phyloP scores from a whole-genome alignment of 2,888 invertebrate species.

The Hirtodrosophila duncani region DNA sequence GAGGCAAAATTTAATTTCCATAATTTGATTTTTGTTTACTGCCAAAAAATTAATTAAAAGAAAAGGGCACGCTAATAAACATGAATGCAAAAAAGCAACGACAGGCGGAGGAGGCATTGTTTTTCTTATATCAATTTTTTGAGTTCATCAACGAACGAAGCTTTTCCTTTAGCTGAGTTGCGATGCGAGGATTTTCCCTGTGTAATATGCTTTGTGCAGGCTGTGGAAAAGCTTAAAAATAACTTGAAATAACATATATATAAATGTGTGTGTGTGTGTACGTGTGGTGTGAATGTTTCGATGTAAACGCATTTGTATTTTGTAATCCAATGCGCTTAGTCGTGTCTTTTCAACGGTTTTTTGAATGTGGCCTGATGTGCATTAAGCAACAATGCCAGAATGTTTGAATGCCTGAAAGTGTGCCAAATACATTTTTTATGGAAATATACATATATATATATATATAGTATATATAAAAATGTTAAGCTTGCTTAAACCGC shows the following conservation, averaged over 20 bases:
- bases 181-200: not conserved
- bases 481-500: too few relatives aligned
- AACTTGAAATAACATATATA: slow-evolving; percentile 54
- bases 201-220: slow-evolving; percentile 45
- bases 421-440: too few relatives aligned
- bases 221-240: slow-evolving; percentile 43
- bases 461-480: too few relatives aligned
- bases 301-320: slow-evolving; percentile 4
- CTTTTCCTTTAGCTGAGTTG: slow-evolving; percentile 23
- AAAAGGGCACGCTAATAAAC: slow-evolving; percentile 28
- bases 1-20: slow-evolving; percentile 48
- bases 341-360: too few relatives aligned
- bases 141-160: slow-evolving; percentile 68
- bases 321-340: slow-evolving; percentile 60
- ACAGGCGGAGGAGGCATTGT: slow-evolving; percentile 8
- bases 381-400: too few relatives aligned
- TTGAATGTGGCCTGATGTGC: too few relatives aligned
- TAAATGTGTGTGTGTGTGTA: not conserved
- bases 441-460: too few relatives aligned
- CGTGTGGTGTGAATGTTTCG: slow-evolving; percentile 4
- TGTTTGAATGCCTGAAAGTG: too few relatives aligned
- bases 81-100: not conserved
- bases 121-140: slow-evolving; percentile 32
- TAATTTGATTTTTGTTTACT: slow-evolving; percentile 52
- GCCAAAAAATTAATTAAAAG: slow-evolving; percentile 56